phyloP scores from a whole-genome alignment of 2,888 invertebrate species.

The Drosophila subquinaria region DNA sequence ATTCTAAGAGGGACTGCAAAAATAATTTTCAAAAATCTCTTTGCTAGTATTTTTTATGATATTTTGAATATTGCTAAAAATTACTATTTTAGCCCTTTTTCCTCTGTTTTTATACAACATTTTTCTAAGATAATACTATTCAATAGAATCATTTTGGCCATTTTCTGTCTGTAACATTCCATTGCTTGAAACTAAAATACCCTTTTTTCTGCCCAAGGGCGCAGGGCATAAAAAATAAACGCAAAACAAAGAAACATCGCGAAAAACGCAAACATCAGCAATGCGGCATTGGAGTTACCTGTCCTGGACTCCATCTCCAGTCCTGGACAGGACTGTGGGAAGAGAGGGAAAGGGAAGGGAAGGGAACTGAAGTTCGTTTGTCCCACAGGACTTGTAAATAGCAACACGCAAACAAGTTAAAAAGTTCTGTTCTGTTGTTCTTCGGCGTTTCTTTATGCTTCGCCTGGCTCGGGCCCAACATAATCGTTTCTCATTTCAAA shows the following conservation, averaged over 20 bases:
- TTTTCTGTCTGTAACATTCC: neutral
- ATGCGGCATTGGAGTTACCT: conserved; percentile 74
- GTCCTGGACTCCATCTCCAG: conserved; percentile 20
- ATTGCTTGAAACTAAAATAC: neutral
- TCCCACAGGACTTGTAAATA: conserved; percentile 85
- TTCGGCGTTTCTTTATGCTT: conserved; percentile 73
- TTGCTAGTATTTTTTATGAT: too few relatives aligned
- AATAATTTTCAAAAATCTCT: too few relatives aligned
- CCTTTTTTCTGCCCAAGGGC: neutral
- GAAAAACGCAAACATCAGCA: conserved; percentile 79
- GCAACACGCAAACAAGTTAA: conserved; percentile 84
- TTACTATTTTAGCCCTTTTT: too few relatives aligned
- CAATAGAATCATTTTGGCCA: too few relatives aligned
- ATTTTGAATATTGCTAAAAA: too few relatives aligned
- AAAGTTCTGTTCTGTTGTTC: conserved; percentile 76
- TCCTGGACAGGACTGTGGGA: neutral
- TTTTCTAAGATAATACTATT: too few relatives aligned
- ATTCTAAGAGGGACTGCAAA: too few relatives aligned
- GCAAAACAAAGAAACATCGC: conserved; percentile 48
- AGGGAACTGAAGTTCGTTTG: conserved; percentile 28
- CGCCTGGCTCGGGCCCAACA: conserved; percentile 76
- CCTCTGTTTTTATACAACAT: too few relatives aligned
- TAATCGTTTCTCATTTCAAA: conserved; percentile 85
- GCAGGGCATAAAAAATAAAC: neutral
- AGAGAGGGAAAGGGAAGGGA: neutral